Conservation (phyloP, 2,888 invertebrate species). For the Sialis fuliginosa region DNA sequence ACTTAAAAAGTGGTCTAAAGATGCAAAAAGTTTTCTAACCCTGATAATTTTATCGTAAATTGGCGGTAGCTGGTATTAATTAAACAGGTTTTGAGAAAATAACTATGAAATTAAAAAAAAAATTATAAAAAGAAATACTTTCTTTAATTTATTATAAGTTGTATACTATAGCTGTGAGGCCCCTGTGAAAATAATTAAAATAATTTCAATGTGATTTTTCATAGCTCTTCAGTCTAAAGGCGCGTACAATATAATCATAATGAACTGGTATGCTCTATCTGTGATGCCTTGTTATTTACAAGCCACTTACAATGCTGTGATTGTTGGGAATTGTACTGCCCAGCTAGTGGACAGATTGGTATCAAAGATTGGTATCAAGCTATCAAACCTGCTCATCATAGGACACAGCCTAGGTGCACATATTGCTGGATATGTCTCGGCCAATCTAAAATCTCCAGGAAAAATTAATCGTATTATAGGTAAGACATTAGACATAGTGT, state of each 20-base stretch:
- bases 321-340: slow-evolving; percentile 4
- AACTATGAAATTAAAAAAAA: no score
- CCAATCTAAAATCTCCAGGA: not conserved
- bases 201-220: no score
- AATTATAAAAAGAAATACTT: no score
- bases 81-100: no score
- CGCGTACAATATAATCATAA: not conserved
- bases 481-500: not conserved
- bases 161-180: no score
- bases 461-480: not conserved
- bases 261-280: not conserved
- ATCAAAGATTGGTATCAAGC: not conserved
- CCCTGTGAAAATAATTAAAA: no score
- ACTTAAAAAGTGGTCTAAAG: no score
- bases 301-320: not conserved
- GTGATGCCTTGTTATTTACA: not conserved
- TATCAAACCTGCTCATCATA: not conserved
- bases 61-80: no score
- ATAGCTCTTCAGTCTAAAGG: not conserved
- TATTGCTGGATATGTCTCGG: not conserved
- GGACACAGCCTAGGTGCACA: slow-evolving; percentile 3
- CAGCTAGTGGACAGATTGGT: slow-evolving; percentile 1
- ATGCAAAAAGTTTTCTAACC: no score
- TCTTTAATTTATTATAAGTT: no score
- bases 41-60: no score